These are phyloP conservation scores for Malurus splendens DNA, from an alignment of 2,797 vertebrate genomes.

Conservation along the genomic window DNA sequence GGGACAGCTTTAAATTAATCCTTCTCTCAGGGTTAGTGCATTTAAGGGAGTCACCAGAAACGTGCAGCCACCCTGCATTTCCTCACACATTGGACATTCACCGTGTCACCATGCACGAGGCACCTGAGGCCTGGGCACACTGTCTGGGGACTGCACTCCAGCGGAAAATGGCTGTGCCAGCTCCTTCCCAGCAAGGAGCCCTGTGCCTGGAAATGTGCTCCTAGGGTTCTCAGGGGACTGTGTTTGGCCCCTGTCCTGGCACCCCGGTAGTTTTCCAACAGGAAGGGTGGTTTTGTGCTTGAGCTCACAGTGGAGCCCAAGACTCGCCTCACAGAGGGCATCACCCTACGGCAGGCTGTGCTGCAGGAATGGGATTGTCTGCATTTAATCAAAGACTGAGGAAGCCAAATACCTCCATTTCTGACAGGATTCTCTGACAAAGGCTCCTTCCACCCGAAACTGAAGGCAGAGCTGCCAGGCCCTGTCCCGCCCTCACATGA, in stretches of 20 bases:
- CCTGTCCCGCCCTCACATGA: fast-evolving
- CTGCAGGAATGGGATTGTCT: fast-evolving
- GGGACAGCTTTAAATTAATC: background rate
- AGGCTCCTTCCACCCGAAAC: background rate
- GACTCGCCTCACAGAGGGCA: fast-evolving
- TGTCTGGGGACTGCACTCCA: fast-evolving
- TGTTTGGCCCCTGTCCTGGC: fast-evolving
- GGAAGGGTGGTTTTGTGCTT: background rate
- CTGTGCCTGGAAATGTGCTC: background rate
- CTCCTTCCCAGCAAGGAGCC: background rate
- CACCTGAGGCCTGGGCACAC: fast-evolving
- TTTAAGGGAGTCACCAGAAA: background rate
- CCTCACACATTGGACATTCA: fast-evolving
- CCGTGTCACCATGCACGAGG: fast-evolving
- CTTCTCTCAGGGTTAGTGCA: background rate
- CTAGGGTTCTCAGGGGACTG: fast-evolving
- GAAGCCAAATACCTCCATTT: background rate
- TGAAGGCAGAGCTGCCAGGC: background rate
- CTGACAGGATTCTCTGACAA: background rate
- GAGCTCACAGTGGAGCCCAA: fast-evolving
- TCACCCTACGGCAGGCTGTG: fast-evolving
- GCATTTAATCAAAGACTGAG: fast-evolving
- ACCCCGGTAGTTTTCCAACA: background rate
- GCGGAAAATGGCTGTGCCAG: fast-evolving
- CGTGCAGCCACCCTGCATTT: fast-evolving